Conservation (phyloP, 2,113 vertebrate species). For the Silurus glanis region DNA sequence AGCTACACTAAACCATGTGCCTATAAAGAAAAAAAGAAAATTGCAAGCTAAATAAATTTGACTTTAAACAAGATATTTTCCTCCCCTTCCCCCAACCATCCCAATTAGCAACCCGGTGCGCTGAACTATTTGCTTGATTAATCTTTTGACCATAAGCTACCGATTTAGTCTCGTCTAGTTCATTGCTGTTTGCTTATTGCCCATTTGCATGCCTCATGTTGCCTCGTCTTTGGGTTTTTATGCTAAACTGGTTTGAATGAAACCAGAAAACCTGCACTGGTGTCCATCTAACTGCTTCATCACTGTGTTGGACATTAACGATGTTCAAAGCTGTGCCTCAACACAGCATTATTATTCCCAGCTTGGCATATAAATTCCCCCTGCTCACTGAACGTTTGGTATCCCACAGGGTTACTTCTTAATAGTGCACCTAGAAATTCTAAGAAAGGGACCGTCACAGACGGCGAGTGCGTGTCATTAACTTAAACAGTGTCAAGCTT, state of each 20-base stretch:
- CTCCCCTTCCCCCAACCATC: no score
- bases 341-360: neutral
- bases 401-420: neutral
- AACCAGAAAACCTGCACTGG: neutral
- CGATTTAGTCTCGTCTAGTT: neutral
- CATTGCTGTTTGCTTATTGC: neutral
- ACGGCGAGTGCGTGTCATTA: conserved; percentile 33
- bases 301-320: neutral
- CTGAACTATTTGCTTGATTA: neutral
- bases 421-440: conserved; percentile 27
- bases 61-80: no score
- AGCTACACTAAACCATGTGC: no score
- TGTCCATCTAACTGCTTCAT: no score
- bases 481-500: conserved; percentile 25
- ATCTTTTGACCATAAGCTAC: neutral
- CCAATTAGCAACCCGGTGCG: no score
- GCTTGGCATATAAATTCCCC: neutral
- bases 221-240: neutral
- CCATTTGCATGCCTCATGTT: neutral
- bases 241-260: neutral
- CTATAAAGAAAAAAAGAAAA: no score
- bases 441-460: conserved; percentile 16
- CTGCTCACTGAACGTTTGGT: conserved; percentile 1
- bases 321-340: neutral
- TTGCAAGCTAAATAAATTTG: no score